A percentile compares a stretch with the other conserved stretches of the same genome.
These are phyloP conservation scores for Leptoclinus maculatus DNA, from an alignment of 2,797 vertebrate species.

Conservation along the genomic window DNA sequence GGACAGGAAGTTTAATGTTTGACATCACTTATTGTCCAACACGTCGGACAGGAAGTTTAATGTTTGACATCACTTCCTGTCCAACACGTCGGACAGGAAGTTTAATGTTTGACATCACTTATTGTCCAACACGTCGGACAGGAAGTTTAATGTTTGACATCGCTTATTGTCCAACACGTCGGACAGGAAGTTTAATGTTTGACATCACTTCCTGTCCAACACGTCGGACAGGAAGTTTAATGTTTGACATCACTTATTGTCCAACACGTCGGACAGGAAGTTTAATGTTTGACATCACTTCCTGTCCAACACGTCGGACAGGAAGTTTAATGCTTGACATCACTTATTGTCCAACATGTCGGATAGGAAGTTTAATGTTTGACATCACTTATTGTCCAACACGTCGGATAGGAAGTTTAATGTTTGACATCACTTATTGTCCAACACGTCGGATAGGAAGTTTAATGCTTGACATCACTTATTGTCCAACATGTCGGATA, in stretches of 20 bases:
- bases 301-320: neutral
- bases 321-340: constrained; percentile 1
- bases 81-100: constrained; percentile 10
- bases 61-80: neutral
- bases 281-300: neutral
- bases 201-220: neutral
- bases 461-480: neutral
- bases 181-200: constrained; percentile 7
- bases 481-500: neutral
- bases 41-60: constrained; percentile 9
- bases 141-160: constrained; percentile 3
- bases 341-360: neutral
- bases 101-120: neutral
- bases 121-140: neutral
- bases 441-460: constrained; percentile 22
- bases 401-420: constrained; percentile 8
- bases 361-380: neutral
- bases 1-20: constrained; percentile 8
- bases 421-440: neutral
- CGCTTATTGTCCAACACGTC: neutral
- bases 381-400: neutral
- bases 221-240: constrained; percentile 12
- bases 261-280: constrained; percentile 12
- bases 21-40: neutral
- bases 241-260: neutral